Evolutionary conservation across 1,140 invertebrate species (phyloP), one percentile per base, ranked within the genome.

Genomic region (Plutomurus gul): DNA sequence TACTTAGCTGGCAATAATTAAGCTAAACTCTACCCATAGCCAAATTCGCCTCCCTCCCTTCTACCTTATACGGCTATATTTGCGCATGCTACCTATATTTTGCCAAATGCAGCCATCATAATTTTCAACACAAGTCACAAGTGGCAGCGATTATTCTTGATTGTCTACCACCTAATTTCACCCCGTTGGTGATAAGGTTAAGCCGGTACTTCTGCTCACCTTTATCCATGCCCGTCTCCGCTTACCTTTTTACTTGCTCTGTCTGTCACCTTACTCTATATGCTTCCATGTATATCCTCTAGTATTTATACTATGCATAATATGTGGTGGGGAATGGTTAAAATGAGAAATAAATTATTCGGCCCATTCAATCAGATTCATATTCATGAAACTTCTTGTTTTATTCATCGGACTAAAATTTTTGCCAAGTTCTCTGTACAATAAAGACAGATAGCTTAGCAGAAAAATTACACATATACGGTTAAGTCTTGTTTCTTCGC

Each of bases 71-170:
- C 56, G 56, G 56, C 36, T 65, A 65, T 65, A 65, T 65, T 65
- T 65, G 56, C 56, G 56, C 56, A 65, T 65, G 56, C 56, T 65
- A 30, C 56, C 56, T 65, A 65, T 65, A 65, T 65, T 65, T 65
- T 65, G 56, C 56, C 56, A 65, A 65, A 65, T 65, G 56, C 56
- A 65, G 56, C 56, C 56, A 65, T 65, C 56, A 65, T 65, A 27
- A 65, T 65, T 65, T 65, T 65, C 56, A 65, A 65, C 56, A 65
- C 56, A 65, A 65, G 56, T 65, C 56, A 65, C 56, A 65, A 65
- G 56, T 33, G 56, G 56, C 56, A 65, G 30, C 27, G 56, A 65
- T 65, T 65, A 65, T 65, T 65, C 56, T 33, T 65, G 56, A 65
- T 65, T 65, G 56, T 56, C 51, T 11, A 56, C 51, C 20, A 56